Evolutionary conservation across 2,797 vertebrate species (phyloP), one percentile per base, ranked within the genome.

Genomic region (Danionella dracula): DNA sequence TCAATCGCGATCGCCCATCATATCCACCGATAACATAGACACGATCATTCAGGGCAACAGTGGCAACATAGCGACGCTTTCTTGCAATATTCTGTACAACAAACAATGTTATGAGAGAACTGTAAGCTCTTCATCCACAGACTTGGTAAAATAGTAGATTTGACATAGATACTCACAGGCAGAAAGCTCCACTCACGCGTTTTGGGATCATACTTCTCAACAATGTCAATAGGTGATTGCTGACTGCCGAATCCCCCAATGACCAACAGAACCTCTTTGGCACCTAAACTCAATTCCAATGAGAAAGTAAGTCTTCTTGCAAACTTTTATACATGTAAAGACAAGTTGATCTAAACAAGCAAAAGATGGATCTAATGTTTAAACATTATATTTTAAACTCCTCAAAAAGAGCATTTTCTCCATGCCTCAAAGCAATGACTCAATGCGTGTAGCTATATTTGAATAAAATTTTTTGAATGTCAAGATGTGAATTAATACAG

Each of bases 191-290:
- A 99, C 72, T 96, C 95, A 77, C 97, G 93, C 23, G 94, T 96
- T 86, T 99, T 99, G 0, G 96, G 96, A 78, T 99, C 96, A 1
- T 97, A 99, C 78, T 99, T 99, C 79, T 99, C 96, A 32, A 98
- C 96, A 15, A 98, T 90, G 1, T 99, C 96, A 8, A 98, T 99
- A 8, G 96, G 96, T 8, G 96, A 98, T 57, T 99, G 96, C 66
- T 98, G 95, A 80, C 95, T 99, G 71, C 96, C 96, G 7, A 99
- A 99, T 62, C 96, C 96, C 0, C 96, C 95, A 0, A 99, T 98
- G 58, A 99, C 96, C 57, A 99, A 83, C 61, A 99, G 87, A 31
- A 99, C 95, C 78, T 99, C 96, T 76, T 99, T 99, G 75, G 96
- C 96, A 83, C 96, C 96, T 99, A 70, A 32, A 59, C 42, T 49